phyloP scores from a whole-genome alignment of 1,140 invertebrate genomes.

The Diachasmimorpha longicaudata region DNA sequence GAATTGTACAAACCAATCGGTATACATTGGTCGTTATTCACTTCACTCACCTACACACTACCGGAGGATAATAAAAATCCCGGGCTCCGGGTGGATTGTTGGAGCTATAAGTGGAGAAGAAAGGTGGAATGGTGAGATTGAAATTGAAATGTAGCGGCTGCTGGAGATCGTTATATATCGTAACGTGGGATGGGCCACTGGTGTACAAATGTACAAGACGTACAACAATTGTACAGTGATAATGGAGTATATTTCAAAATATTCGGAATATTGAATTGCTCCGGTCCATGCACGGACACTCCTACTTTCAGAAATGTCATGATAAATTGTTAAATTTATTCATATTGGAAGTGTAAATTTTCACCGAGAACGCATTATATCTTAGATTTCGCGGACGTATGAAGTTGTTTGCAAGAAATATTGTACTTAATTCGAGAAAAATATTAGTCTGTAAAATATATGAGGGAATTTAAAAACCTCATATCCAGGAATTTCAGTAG shows the following conservation, averaged over 20 bases:
- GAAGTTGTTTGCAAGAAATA: no score
- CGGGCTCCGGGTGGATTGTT: neutral
- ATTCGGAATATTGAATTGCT: no score
- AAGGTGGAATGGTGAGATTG: neutral
- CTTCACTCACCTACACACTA: neutral
- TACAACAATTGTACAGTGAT: neutral
- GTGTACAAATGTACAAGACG: neutral
- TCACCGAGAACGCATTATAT: no score
- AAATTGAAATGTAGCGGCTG: neutral
- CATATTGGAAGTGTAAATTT: no score
- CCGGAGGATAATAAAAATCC: neutral
- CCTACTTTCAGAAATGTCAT: no score
- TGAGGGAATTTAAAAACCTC: no score
- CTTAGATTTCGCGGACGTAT: no score
- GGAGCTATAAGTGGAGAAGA: neutral
- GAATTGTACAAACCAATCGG: slow-evolving; percentile 1
- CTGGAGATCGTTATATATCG: neutral
- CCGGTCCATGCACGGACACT: no score
- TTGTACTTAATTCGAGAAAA: no score
- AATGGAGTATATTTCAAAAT: neutral
- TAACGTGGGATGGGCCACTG: neutral
- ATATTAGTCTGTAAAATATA: no score
- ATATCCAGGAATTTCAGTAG: no score
- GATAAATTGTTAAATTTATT: no score
- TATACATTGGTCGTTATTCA: slow-evolving; percentile 1